Percentiles rank a stretch among this genome's conserved stretches.
Evolutionary conservation across 2,888 invertebrate genomes (phyloP).

Genomic region (Tenthredo livida): DNA sequence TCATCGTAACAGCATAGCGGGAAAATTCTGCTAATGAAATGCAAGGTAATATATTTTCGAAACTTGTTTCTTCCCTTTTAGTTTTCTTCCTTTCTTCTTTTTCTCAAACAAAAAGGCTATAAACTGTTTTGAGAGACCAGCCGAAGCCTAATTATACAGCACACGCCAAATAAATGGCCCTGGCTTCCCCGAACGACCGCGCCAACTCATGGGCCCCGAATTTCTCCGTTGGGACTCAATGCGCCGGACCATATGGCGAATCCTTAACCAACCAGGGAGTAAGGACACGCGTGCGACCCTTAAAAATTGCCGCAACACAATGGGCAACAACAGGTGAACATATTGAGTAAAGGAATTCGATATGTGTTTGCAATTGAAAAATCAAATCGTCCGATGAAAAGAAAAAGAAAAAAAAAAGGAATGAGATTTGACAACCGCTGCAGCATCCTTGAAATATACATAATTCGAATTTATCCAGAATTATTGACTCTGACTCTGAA

Average conservation of each 20-base stretch:
- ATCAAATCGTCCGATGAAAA: neutral
- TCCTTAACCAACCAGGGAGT: constrained; percentile 70
- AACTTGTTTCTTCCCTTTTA: constrained; percentile 66
- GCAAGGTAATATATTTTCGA: constrained; percentile 47
- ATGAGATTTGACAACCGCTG: neutral
- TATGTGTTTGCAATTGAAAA: neutral
- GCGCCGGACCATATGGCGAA: constrained; percentile 75
- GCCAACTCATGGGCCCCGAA: constrained; percentile 57
- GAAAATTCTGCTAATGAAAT: constrained; percentile 35
- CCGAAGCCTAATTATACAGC: constrained; percentile 74
- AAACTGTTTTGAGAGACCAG: constrained; percentile 57
- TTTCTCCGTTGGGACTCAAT: constrained; percentile 35
- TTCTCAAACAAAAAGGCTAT: constrained; percentile 46
- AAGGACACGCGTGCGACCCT: constrained; percentile 58
- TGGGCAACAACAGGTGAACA: constrained; percentile 60
- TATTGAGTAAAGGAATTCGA: constrained; percentile 14
- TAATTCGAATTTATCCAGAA: neutral
- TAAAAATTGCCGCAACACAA: neutral
- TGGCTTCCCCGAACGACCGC: constrained; percentile 69
- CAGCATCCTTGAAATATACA: neutral
- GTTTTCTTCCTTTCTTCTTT: constrained; percentile 63
- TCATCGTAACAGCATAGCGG: neutral
- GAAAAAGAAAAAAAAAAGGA: neutral
- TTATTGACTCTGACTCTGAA: neutral
- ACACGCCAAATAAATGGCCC: constrained; percentile 74